A percentile compares a stretch with the other conserved stretches of the same genome.
Conservation (phyloP, 1,140 invertebrate species). For the Temnothorax nylanderi region DNA sequence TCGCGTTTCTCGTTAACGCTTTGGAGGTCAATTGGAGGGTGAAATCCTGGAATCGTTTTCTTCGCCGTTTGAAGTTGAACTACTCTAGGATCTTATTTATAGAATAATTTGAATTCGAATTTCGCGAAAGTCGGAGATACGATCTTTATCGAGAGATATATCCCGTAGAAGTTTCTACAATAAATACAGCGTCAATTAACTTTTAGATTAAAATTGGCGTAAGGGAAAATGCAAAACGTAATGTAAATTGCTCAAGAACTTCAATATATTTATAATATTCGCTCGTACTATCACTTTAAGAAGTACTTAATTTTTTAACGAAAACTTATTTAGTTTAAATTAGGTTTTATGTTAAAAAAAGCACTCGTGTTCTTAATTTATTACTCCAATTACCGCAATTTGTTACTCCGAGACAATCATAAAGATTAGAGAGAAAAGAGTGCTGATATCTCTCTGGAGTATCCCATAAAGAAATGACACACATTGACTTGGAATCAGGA, state of each 20-base stretch:
- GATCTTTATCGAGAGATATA: not conserved
- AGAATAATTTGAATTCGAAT: constrained; percentile 49
- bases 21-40: constrained; percentile 48
- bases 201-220: constrained; percentile 32
- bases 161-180: not conserved
- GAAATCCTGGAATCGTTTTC: constrained; percentile 47
- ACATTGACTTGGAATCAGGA: not conserved
- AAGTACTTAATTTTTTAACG: not conserved
- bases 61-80: constrained; percentile 30
- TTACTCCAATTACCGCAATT: not conserved
- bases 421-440: not conserved
- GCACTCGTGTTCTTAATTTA: not conserved
- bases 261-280: not conserved
- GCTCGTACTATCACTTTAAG: not conserved
- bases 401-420: not conserved
- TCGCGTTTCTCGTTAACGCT: constrained; percentile 47
- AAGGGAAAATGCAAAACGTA: not conserved
- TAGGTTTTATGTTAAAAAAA: not conserved
- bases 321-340: not conserved
- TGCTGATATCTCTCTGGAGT: not conserved
- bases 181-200: constrained; percentile 17
- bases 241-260: not conserved
- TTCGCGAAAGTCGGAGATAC: not conserved
- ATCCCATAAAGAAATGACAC: not conserved
- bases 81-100: constrained; percentile 43